Base-by-base conservation (phyloP, 2,888 invertebrate genomes). In the Sinhomidia bicolor region DNA sequence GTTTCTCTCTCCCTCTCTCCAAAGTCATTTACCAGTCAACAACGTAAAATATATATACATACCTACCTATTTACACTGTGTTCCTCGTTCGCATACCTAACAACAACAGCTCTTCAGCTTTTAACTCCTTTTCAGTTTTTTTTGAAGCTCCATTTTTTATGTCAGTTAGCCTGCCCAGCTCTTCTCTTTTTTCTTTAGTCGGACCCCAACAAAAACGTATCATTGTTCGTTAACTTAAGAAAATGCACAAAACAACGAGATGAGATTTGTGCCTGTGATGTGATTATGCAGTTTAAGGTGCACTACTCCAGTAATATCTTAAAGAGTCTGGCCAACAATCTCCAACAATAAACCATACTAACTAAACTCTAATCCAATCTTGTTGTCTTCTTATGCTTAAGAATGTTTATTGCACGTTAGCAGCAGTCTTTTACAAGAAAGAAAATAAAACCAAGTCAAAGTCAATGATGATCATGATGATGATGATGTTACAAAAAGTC, bases 101-200 rank as follows among this genome's bases (percentile, higher is more conserved):
- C 1, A 74, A 74, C 2, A 32, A 78, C 57, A 54, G 23, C 78
- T 20, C 60, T 68, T 41, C 74, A 57, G 57, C 54, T 84, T 60
- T 29, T 32, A 84, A 78, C 85, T 80, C 80, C 85, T 80, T 78
- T 85, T 85, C 57, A 85, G 68, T 65, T 57, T 85, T 65, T 71
- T 41, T 36, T 85, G 26, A 78, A 85, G 85, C 57, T 85, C 80
- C 79, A 85, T 85, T 79, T 85, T 84, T 71, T 71, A 68, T 80
- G 80, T 71, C 79, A 62, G 85, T 78, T 76, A 85, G 36, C 32
- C 47, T 76, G 36, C 32, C 47, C 44, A 29, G 32, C 29, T 76
- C 78, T 54, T 51, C 20, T 78, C 20, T 32, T 29, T 10, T 47
- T 14, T 36, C 78, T 57, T 32, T 32, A 54, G 57, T 74, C 57